Evolutionary conservation across 2,888 invertebrate genomes (phyloP).

Genomic region (Drosophila melanosoma): DNA sequence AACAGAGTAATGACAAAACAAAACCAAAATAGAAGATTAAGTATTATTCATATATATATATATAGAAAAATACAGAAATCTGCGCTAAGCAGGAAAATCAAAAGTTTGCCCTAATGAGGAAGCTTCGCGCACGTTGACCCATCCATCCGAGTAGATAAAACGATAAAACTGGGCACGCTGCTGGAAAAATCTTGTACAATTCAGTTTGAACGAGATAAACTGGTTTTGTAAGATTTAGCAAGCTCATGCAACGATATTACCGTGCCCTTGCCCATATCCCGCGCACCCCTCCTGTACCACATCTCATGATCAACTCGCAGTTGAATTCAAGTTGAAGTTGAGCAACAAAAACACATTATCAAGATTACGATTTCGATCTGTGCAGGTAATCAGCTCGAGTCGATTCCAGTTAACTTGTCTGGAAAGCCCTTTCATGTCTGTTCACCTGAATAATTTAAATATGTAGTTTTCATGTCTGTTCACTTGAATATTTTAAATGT

Average conservation of each 20-base stretch:
- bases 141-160: neutral
- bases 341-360: conserved; percentile 36
- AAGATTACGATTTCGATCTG: conserved; percentile 2
- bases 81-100: conserved; percentile 47
- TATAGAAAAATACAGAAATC: conserved; percentile 12
- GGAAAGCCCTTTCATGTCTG: neutral
- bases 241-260: conserved; percentile 21
- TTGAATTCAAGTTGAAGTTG: conserved; percentile 33
- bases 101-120: conserved; percentile 69
- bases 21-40: neutral
- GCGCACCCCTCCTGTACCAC: neutral
- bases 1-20: conserved; percentile 16
- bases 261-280: conserved; percentile 2
- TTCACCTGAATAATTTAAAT: neutral
- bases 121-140: conserved; percentile 17
- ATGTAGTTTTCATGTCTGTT: neutral
- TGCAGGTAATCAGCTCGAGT: neutral
- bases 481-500: neutral
- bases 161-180: conserved; percentile 21
- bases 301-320: conserved; percentile 40
- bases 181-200: conserved; percentile 52
- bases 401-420: conserved; percentile 10
- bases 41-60: neutral
- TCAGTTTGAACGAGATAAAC: conserved; percentile 69
- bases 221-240: conserved; percentile 52